phyloP scores from a whole-genome alignment of 2,888 invertebrate genomes.

The Lathronympha strigana region DNA sequence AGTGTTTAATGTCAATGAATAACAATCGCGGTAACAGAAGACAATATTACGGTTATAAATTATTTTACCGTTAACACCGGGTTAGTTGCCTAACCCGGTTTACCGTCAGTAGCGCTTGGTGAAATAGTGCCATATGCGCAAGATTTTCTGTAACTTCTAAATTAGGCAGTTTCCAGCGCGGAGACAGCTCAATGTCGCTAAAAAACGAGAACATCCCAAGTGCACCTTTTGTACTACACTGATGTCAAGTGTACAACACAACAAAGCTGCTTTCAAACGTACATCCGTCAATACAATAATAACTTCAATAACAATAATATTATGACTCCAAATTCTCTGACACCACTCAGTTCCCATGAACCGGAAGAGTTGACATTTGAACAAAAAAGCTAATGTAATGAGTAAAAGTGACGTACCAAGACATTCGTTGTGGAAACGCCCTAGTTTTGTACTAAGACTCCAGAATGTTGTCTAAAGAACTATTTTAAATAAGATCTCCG shows the following conservation, averaged over 20 bases:
- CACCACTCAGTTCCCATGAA: conserved; percentile 21
- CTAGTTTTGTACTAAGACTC: conserved; percentile 46
- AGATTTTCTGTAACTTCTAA: no score
- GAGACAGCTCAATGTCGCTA: no score
- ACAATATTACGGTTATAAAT: no score
- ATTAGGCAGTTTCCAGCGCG: no score
- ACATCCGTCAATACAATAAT: conserved; percentile 9
- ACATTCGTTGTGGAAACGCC: conserved; percentile 58
- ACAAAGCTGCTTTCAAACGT: conserved; percentile 5
- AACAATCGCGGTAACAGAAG: no score
- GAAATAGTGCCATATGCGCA: no score
- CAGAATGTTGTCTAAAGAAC: neutral
- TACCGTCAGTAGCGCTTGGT: no score
- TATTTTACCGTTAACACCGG: no score
- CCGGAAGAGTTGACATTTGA: conserved; percentile 40
- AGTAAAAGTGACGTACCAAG: conserved; percentile 48
- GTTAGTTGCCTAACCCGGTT: no score
- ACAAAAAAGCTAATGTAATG: conserved; percentile 47
- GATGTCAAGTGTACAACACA: conserved; percentile 6
- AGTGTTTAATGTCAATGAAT: no score
- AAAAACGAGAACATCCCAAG: neutral
- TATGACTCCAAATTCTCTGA: conserved; percentile 26
- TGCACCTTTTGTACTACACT: neutral
- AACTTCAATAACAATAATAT: conserved; percentile 19
- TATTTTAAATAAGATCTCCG: neutral